phyloP scores from a whole-genome alignment of 2,797 vertebrate species.

The Characodon lateralis region DNA sequence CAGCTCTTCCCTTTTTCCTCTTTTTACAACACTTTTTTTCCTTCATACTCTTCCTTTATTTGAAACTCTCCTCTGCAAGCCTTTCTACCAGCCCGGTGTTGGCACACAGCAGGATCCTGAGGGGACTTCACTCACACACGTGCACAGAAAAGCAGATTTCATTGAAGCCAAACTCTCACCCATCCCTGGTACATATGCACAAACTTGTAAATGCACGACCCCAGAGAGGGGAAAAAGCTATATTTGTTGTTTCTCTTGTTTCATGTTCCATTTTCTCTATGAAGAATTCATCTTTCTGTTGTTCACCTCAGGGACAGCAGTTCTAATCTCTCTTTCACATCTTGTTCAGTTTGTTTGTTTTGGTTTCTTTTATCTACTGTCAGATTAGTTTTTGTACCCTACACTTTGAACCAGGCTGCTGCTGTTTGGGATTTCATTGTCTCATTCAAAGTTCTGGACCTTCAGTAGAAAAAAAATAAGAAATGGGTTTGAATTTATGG shows the following conservation, averaged over 20 bases:
- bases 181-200: slow-evolving; percentile 16
- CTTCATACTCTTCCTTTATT: slow-evolving; percentile 17
- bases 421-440: slow-evolving; percentile 9
- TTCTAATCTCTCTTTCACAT: slow-evolving; percentile 51
- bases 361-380: slow-evolving; percentile 38
- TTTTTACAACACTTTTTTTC: slow-evolving; percentile 18
- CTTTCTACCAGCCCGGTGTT: slow-evolving; percentile 24
- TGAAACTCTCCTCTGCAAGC: slow-evolving; percentile 19
- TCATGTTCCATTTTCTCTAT: slow-evolving; percentile 25
- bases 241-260: slow-evolving; percentile 9
- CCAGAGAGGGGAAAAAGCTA: not conserved
- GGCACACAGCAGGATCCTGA: slow-evolving; percentile 39
- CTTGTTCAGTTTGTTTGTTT: slow-evolving; percentile 35
- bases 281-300: slow-evolving; percentile 26
- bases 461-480: not conserved
- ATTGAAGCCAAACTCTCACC: slow-evolving; percentile 27
- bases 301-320: slow-evolving; percentile 30
- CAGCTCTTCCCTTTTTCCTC: not conserved
- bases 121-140: slow-evolving; percentile 24
- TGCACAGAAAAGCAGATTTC: slow-evolving; percentile 14
- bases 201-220: slow-evolving; percentile 12
- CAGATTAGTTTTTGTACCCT: slow-evolving; percentile 36
- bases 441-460: not conserved
- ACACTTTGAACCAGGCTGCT: slow-evolving; percentile 19
- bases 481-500: not conserved